These are phyloP conservation scores for Zoroaster sp. DNA, from an alignment of 53 echinoderm and acorn worm genomes.

Conservation along the genomic window DNA sequence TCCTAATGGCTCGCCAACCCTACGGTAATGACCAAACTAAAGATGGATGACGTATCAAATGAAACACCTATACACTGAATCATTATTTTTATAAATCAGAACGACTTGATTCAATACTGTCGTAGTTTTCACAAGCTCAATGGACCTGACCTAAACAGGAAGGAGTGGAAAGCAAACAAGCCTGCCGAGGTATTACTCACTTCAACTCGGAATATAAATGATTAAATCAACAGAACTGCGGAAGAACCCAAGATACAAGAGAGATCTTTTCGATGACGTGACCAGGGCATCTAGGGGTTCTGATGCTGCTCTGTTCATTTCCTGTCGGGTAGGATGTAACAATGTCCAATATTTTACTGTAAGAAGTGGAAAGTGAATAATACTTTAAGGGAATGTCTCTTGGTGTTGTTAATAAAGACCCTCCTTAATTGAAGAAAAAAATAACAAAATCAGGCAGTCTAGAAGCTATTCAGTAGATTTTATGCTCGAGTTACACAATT, in stretches of 20 bases:
- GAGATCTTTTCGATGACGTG: neutral
- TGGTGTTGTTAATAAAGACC: too few species aligned
- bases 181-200: neutral
- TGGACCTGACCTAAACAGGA: neutral
- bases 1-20: neutral
- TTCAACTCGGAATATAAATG: neutral
- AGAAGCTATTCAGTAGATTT: too few species aligned
- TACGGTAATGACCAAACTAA: neutral
- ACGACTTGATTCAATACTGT: too few species aligned
- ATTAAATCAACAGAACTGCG: neutral
- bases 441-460: too few species aligned
- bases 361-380: neutral
- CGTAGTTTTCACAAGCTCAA: neutral
- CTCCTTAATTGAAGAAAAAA: too few species aligned
- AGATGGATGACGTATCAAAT: neutral
- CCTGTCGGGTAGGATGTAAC: neutral
- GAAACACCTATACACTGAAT: neutral
- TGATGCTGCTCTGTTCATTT: neutral
- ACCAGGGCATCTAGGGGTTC: neutral
- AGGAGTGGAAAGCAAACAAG: neutral
- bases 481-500: too few species aligned
- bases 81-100: neutral
- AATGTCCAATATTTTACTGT: neutral
- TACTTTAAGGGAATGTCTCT: too few species aligned
- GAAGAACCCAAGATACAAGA: neutral